phyloP scores from a whole-genome alignment of 2,888 invertebrate genomes.

The Mesoligia furuncula region DNA sequence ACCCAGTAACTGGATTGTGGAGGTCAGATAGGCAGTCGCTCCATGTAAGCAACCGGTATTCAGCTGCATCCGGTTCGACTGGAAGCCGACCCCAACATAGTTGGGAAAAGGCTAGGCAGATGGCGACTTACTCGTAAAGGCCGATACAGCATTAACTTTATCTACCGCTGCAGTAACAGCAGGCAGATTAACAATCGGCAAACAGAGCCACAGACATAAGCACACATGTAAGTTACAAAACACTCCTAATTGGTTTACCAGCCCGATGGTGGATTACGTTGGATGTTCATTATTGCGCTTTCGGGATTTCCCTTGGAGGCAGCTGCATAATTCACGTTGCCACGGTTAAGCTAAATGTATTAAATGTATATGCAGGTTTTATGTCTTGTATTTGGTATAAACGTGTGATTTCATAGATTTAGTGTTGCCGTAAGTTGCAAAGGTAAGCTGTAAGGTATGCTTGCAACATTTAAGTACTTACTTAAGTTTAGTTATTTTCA shows the following conservation, averaged over 20 bases:
- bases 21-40: no score
- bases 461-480: neutral
- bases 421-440: slow-evolving; percentile 6
- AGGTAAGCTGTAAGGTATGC: slow-evolving; percentile 1
- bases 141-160: neutral
- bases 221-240: slow-evolving; percentile 67
- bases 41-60: no score
- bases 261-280: slow-evolving; percentile 78
- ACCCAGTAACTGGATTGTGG: no score
- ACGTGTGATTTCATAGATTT: slow-evolving; percentile 41
- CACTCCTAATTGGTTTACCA: slow-evolving; percentile 83
- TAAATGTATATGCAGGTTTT: slow-evolving; percentile 57
- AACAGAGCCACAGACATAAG: slow-evolving; percentile 32
- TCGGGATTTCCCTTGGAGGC: slow-evolving; percentile 78
- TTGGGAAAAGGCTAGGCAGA: no score
- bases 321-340: slow-evolving; percentile 78
- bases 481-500: neutral
- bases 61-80: no score
- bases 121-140: neutral
- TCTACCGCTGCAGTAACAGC: slow-evolving; percentile 19
- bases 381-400: slow-evolving; percentile 45
- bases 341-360: slow-evolving; percentile 78
- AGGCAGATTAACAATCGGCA: slow-evolving; percentile 38
- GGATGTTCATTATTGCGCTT: slow-evolving; percentile 84
- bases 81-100: no score